phyloP scores from a whole-genome alignment of 2,888 invertebrate genomes.

The Poecilobothrus nobilitatus region DNA sequence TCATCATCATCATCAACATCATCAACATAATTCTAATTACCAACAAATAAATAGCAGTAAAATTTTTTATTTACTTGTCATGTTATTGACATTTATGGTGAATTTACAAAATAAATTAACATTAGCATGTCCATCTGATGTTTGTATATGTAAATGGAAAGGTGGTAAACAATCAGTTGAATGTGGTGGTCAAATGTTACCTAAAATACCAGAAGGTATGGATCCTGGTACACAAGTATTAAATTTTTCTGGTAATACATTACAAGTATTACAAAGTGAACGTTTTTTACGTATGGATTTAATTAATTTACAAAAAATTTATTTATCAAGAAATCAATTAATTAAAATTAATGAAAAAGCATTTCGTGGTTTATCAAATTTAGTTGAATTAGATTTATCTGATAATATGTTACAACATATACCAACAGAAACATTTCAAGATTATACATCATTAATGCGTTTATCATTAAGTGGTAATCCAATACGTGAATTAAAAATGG shows the following conservation, averaged over 20 bases:
- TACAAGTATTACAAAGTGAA: slow-evolving; percentile 68
- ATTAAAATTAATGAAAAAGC: slow-evolving; percentile 69
- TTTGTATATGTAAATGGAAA: slow-evolving; percentile 87
- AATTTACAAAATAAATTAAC: background rate
- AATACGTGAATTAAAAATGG: slow-evolving; percentile 60
- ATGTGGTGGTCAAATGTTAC: slow-evolving; percentile 69
- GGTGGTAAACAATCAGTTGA: slow-evolving; percentile 86
- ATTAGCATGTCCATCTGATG: slow-evolving; percentile 55
- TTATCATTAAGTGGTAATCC: slow-evolving; percentile 75
- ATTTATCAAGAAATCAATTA: slow-evolving; percentile 67
- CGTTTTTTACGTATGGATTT: slow-evolving; percentile 70
- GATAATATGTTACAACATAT: slow-evolving; percentile 69
- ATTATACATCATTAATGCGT: slow-evolving; percentile 73
- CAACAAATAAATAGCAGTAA: background rate
- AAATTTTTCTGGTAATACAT: slow-evolving; percentile 73
- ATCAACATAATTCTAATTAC: background rate
- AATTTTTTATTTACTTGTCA: slow-evolving; percentile 1
- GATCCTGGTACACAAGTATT: slow-evolving; percentile 80
- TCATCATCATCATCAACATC: background rate
- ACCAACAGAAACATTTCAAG: slow-evolving; percentile 69
- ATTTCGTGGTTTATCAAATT: slow-evolving; percentile 74
- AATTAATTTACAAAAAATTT: slow-evolving; percentile 80
- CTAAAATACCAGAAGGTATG: slow-evolving; percentile 68
- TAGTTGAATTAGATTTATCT: slow-evolving; percentile 81
- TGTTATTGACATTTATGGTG: background rate